Base-by-base conservation (phyloP, 1,140 invertebrate species). In the Telenomus remus region DNA sequence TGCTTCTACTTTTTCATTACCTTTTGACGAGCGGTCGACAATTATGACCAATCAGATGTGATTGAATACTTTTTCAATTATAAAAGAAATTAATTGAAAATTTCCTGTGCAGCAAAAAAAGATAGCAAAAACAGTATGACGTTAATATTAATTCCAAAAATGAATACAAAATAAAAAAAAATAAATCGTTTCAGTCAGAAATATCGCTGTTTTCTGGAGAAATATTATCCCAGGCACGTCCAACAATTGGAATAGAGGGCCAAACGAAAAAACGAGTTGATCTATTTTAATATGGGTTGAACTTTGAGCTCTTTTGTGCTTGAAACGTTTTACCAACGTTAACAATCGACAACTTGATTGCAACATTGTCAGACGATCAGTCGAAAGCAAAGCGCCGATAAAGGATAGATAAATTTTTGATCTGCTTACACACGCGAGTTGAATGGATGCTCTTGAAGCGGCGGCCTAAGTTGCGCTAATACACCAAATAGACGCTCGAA, bases 401-500 rank as follows among this genome's bases (percentile, higher is more conserved):
- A 68, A 56, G n/a, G 48, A 56, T 70, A 43, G 55, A 60, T 68
- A 51, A 59, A 72, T 69, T 68, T 61, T 66, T 65, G 43, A 76
- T 66, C 66, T 76, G 61, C 60, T 70, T 77, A 68, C 53, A 44
- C 44, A 11, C 43, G 44, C 8, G 46, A 35, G 56, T 53, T 68
- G 39, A 77, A 69, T 46, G 13, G 61, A 15, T 42, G 46, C 59
- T 60, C 33, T 11, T 61, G 47, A 47, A 61, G 16, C 27, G 15
- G 54, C 35, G 15, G 54, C 35, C 48, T 60, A 76, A 76, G 65
- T 63, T 57, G 8, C 51, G 46, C 51, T 72, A 72, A 77, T 68
- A 63, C 68, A 49, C 46, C 63, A 64, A 77, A 77, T 68, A 54
- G 68, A 68, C 53, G 51, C 63, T 77, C 33, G 35, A 66, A 73